phyloP scores from a whole-genome alignment of 2,797 vertebrate genomes.

The Triplophysa bombifrons region DNA sequence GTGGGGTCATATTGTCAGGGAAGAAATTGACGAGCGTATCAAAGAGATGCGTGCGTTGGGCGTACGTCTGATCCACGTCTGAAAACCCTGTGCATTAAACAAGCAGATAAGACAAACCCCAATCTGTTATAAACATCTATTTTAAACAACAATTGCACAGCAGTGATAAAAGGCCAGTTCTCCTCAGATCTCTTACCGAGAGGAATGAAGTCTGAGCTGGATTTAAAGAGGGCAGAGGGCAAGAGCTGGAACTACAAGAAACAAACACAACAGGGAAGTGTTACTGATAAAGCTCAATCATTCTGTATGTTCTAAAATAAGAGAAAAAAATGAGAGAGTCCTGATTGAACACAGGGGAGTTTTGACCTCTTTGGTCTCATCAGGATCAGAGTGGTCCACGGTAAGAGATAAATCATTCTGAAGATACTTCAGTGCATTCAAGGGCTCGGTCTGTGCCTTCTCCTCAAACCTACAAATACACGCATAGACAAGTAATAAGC shows the following conservation, averaged over 20 bases:
- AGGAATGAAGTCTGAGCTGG: slow-evolving; percentile 94
- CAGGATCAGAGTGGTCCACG: slow-evolving; percentile 96
- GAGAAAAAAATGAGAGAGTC: background rate
- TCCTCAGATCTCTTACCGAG: slow-evolving; percentile 83
- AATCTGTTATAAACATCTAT: background rate
- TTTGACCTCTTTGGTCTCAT: slow-evolving; percentile 96
- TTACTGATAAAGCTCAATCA: background rate
- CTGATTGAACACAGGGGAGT: background rate
- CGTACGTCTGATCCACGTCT: slow-evolving; percentile 95
- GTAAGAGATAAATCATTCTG: slow-evolving; percentile 97
- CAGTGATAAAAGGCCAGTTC: background rate
- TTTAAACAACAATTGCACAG: background rate
- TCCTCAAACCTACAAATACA: slow-evolving; percentile 88
- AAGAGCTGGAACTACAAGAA: slow-evolving; percentile 91
- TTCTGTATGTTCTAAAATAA: background rate
- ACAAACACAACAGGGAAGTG: slow-evolving; percentile 12
- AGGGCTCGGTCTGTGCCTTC: slow-evolving; percentile 93
- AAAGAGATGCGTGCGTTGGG: slow-evolving; percentile 96
- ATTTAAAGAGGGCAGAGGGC: slow-evolving; percentile 96
- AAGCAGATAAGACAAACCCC: background rate
- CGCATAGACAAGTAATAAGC: background rate
- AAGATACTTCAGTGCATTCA: slow-evolving; percentile 94
- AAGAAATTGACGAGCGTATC: slow-evolving; percentile 99
- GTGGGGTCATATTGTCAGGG: slow-evolving; percentile 98
- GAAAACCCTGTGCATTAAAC: slow-evolving; percentile 86